Conservation (phyloP, 2,797 vertebrate genomes). For the Brachyalestes nurse region DNA sequence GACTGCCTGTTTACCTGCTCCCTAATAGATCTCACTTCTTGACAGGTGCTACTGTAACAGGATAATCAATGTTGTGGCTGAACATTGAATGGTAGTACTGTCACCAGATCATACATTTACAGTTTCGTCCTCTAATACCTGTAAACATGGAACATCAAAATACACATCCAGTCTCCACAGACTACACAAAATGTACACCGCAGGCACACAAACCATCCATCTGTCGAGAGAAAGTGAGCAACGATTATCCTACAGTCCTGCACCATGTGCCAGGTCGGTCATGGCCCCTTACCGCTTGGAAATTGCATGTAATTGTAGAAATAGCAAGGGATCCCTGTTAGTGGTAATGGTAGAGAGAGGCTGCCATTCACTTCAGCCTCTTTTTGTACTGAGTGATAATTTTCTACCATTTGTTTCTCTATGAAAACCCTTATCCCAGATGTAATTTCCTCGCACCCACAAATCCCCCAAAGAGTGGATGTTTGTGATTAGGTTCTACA, state of each 20-base stretch:
- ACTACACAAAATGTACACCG: background rate
- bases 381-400: background rate
- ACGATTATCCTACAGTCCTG: background rate
- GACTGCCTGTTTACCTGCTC: no score
- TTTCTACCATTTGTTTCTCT: background rate
- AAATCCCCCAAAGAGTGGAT: slow-evolving; percentile 72
- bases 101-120: no score
- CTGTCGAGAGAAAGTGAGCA: background rate
- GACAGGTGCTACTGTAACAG: no score
- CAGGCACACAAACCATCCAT: background rate
- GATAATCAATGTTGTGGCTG: no score
- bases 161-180: background rate
- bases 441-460: background rate
- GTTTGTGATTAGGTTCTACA: background rate
- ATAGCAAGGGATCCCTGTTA: background rate
- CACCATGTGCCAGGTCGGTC: background rate
- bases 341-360: background rate
- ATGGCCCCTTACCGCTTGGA: background rate
- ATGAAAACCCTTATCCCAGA: background rate
- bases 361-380: background rate
- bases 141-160: background rate
- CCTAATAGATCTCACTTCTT: no score
- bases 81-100: no score
- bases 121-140: background rate
- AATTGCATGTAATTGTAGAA: slow-evolving; percentile 3